These are phyloP conservation scores for Corynorhinus townsendii DNA, from an alignment of 2,113 vertebrate species.

Conservation along the genomic window DNA sequence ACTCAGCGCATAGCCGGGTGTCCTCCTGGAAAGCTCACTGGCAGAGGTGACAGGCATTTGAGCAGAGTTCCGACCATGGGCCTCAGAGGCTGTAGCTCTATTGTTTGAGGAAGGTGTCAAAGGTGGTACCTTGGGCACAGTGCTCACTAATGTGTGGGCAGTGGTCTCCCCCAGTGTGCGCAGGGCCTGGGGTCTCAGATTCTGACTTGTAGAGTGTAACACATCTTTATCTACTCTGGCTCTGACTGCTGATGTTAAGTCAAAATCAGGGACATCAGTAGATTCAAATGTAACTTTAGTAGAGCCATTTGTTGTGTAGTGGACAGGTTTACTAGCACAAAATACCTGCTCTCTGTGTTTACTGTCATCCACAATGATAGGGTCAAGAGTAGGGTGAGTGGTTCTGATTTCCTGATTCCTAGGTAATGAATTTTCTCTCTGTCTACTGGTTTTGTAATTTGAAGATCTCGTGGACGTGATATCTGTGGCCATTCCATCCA, in stretches of 20 bases:
- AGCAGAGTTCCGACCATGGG: neutral
- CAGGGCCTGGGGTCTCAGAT: neutral
- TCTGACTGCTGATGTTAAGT: neutral
- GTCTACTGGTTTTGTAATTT: neutral
- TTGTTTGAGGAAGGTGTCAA: neutral
- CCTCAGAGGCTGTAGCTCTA: neutral
- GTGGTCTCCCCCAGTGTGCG: neutral
- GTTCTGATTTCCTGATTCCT: neutral
- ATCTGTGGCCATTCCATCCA: neutral
- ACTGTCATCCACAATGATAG: fast-evolving
- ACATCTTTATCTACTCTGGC: neutral
- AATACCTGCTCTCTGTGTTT: neutral
- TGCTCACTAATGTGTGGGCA: no score
- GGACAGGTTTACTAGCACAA: neutral
- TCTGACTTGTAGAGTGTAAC: neutral
- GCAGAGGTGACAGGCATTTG: neutral
- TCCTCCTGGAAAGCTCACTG: neutral
- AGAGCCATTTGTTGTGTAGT: neutral
- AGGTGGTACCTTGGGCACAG: neutral
- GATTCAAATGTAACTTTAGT: neutral
- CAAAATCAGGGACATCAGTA: neutral
- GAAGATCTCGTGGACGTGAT: fast-evolving
- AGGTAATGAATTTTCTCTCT: neutral
- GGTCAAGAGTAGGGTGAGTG: neutral
- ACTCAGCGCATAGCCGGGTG: neutral